Evolutionary conservation across 2,888 invertebrate genomes (phyloP).

Genomic region (Luperina testacea): DNA sequence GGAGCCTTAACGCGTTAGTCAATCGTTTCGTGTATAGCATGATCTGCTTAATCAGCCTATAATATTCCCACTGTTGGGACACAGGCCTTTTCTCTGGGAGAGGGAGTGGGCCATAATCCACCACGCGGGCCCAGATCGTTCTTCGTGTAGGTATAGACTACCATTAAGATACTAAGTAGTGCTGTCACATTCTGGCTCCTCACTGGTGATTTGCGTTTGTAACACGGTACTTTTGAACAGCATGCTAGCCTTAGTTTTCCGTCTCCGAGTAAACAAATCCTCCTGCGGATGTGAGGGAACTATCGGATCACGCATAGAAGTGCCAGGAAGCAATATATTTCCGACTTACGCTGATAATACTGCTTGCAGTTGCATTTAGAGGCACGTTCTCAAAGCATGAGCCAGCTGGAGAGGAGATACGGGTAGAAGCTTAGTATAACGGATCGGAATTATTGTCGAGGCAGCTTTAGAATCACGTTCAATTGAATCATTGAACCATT

Average conservation of each 20-base stretch:
- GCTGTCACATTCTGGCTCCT: background rate
- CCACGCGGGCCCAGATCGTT: too few species aligned
- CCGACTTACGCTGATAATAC: slow-evolving; percentile 5
- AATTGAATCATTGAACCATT: background rate
- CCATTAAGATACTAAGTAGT: background rate
- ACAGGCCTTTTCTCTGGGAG: too few species aligned
- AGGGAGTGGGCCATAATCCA: too few species aligned
- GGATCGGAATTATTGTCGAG: background rate
- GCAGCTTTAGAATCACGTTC: background rate
- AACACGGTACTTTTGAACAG: background rate
- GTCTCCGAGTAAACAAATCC: background rate
- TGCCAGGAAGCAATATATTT: background rate
- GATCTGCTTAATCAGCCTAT: too few species aligned
- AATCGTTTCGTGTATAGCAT: too few species aligned
- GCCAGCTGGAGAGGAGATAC: background rate
- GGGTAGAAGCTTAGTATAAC: background rate
- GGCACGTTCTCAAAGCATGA: background rate
- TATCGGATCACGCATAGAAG: background rate
- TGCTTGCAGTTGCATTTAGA: background rate
- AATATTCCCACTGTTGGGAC: too few species aligned
- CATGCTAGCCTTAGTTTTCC: background rate
- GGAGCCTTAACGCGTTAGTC: too few species aligned
- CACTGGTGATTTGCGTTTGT: background rate
- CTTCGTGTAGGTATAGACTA: background rate
- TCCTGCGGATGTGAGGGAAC: background rate